Percentiles rank a stretch among this genome's conserved stretches.
phyloP scores from a whole-genome alignment of 1,140 invertebrate species.

The Atta colombica region DNA sequence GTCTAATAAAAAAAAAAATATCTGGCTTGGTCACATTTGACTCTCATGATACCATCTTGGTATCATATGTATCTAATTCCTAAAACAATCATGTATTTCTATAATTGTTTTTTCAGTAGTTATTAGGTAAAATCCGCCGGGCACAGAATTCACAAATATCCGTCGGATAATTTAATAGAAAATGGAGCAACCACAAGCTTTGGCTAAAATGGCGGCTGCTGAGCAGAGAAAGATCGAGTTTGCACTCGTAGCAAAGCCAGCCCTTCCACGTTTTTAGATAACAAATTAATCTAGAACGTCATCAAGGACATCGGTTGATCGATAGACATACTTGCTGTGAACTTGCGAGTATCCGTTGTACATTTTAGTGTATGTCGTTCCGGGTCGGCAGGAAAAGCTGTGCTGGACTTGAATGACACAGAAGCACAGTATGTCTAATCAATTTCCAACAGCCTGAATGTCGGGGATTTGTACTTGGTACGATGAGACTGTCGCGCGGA shows the following conservation, averaged over 20 bases:
- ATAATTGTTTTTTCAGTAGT: not conserved
- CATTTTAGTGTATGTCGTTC: not conserved
- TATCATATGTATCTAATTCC: not conserved
- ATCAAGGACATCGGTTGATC: not conserved
- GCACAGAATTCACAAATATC: not conserved
- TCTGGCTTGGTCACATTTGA: not conserved
- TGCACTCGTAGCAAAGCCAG: not conserved
- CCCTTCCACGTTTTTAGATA: no score
- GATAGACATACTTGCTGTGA: constrained; percentile 82
- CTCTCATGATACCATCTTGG: not conserved
- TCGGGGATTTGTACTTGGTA: not conserved
- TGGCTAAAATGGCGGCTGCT: constrained; percentile 64
- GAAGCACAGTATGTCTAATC: not conserved
- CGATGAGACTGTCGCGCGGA: constrained; percentile 33
- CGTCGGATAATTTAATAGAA: not conserved
- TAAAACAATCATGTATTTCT: not conserved
- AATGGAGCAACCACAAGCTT: not conserved
- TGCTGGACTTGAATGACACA: constrained; percentile 43
- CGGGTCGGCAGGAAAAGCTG: not conserved
- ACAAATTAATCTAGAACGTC: not conserved
- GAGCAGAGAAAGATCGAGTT: not conserved
- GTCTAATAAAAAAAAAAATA: not conserved
- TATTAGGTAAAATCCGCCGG: not conserved
- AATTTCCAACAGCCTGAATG: not conserved
- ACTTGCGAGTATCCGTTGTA: constrained; percentile 76